phyloP scores from a whole-genome alignment of 2,113 vertebrate species.

The Psittacara wagleri region DNA sequence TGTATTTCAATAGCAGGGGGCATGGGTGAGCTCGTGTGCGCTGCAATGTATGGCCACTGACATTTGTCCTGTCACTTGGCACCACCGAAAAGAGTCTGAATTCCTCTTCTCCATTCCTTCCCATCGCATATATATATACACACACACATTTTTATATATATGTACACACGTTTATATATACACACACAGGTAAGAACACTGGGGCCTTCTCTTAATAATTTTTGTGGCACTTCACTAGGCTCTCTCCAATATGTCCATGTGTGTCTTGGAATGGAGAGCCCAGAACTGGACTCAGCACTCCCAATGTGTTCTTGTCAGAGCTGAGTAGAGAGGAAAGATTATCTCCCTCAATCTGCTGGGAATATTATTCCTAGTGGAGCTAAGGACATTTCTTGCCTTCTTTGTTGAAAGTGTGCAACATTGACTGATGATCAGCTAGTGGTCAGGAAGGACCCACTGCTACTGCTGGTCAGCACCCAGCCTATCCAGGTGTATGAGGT shows the following conservation, averaged over 20 bases:
- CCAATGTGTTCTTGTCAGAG: accelerated
- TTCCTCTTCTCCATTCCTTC: neutral
- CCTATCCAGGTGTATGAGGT: accelerated
- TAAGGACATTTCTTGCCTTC: neutral
- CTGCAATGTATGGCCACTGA: neutral
- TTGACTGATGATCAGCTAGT: accelerated
- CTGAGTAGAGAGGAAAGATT: neutral
- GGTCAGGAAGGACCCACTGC: neutral
- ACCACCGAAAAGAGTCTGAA: neutral
- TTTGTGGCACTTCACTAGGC: neutral
- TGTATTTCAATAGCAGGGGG: neutral
- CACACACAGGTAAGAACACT: neutral
- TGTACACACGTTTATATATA: neutral
- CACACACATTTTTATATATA: neutral
- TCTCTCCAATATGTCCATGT: neutral
- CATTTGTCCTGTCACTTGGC: neutral
- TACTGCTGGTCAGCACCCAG: accelerated
- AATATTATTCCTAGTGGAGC: neutral
- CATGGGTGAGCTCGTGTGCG: accelerated
- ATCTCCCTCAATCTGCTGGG: accelerated
- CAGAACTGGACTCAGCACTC: neutral
- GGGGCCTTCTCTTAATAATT: neutral
- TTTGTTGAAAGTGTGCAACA: neutral
- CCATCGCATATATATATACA: too few relatives aligned
- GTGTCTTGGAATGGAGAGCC: neutral